phyloP scores from a whole-genome alignment of 92 coral and sea anemone species.

The Montipora capitata region DNA sequence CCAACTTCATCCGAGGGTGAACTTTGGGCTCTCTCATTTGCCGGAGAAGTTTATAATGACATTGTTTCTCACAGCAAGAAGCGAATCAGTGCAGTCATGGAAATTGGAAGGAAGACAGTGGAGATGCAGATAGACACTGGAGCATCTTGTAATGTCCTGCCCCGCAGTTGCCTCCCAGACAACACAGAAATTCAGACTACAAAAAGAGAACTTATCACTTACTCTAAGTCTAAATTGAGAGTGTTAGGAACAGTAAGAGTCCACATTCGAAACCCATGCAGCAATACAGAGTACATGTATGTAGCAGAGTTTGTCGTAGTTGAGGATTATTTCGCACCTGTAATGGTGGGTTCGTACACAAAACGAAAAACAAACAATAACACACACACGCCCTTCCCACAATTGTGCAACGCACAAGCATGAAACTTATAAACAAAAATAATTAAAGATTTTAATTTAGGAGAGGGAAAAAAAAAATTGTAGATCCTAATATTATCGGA shows the following conservation, averaged over 20 bases:
- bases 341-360: slow-evolving; percentile 26
- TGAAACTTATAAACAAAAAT: too few relatives aligned
- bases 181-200: neutral
- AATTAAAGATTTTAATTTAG: too few relatives aligned
- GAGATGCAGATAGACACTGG: slow-evolving; percentile 16
- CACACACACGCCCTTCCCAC: too few relatives aligned
- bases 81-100: slow-evolving; percentile 30
- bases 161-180: neutral
- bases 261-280: slow-evolving; percentile 36
- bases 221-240: neutral
- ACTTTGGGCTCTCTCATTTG: neutral
- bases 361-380: neutral
- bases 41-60: too few relatives aligned
- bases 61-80: neutral
- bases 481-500: too few relatives aligned
- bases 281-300: neutral
- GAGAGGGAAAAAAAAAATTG: too few relatives aligned
- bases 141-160: slow-evolving; percentile 34
- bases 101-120: slow-evolving; percentile 6
- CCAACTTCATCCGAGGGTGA: neutral
- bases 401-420: too few relatives aligned
- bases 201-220: neutral
- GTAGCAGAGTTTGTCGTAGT: slow-evolving; percentile 41
- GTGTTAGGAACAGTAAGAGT: slow-evolving; percentile 14
- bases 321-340: slow-evolving; percentile 36